Evolutionary conservation across 64 coral and sea anemone species (phyloP).

Genomic region (Exaiptasia diaphana): DNA sequence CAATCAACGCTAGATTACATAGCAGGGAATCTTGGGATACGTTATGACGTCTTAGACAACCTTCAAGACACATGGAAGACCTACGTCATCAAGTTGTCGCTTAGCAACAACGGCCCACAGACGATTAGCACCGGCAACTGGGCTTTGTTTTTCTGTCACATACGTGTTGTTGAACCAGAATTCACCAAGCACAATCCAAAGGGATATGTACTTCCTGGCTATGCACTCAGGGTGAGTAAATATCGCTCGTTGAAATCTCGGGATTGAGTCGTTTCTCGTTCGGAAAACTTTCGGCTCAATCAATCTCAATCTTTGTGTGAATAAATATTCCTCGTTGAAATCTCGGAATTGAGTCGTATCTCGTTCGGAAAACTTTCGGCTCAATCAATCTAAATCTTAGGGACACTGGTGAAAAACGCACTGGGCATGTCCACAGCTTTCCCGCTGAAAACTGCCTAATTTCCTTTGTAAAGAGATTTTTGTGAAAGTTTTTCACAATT

Average conservation of each 20-base stretch:
- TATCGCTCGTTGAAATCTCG: too few relatives aligned
- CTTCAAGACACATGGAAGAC: constrained; percentile 87
- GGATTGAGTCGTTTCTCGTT: too few relatives aligned
- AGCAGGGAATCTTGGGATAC: constrained; percentile 64
- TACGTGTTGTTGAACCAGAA: constrained; percentile 70
- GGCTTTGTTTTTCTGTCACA: constrained; percentile 85
- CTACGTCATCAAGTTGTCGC: constrained; percentile 62
- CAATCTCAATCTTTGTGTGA: constrained; percentile 17
- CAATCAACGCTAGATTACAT: constrained; percentile 83
- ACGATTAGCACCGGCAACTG: constrained; percentile 62
- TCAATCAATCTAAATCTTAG: too few relatives aligned
- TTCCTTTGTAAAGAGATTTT: too few relatives aligned
- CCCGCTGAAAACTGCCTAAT: too few relatives aligned
- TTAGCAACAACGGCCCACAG: constrained; percentile 58
- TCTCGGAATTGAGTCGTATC: too few relatives aligned
- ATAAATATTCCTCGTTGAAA: too few relatives aligned
- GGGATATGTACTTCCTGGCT: constrained; percentile 67
- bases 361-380: too few relatives aligned
- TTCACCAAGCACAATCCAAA: constrained; percentile 78
- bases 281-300: too few relatives aligned
- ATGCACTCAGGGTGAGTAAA: constrained; percentile 34
- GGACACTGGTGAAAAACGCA: too few relatives aligned
- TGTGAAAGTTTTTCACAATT: too few relatives aligned
- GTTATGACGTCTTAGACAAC: constrained; percentile 83
- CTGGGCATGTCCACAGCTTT: too few relatives aligned